Base-by-base conservation (phyloP, 2,888 invertebrate genomes). In the Hetaerina titia region DNA sequence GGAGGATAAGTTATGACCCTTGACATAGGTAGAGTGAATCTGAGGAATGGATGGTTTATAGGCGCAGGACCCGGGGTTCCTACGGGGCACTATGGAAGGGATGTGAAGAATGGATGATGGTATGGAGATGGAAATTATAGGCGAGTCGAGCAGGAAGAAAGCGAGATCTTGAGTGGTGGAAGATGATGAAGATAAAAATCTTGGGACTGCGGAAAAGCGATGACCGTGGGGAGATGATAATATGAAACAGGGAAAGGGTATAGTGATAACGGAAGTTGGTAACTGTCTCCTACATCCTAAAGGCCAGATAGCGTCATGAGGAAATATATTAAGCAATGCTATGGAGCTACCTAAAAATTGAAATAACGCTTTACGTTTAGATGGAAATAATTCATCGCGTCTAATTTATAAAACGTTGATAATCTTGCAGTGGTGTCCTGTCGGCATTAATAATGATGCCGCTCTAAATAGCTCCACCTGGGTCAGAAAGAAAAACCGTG, bases 21-120 rank as follows among this genome's bases (percentile, higher is more conserved):
- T 81, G 81, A 81, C 81, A 81, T 7, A 81, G 81, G 81, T 31
- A 81, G 81, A 81, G 81, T 81, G 81, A 81, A 81, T 13, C 81
- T 81, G 81, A 81, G 81, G 31, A 81, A 81, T 81, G 81, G 81
- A 31, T 5, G 31, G 81, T 81, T 81, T 22, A 81, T 31, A 31
- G 31, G 81, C 13, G 31, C 13, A 81, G 81, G 81, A 81, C 81
- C 31, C 31, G 81, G 31, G 81, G 81, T 31, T 81, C n/a, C 25
- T 31, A 31, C 6, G 81, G 81, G 31, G 31, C 13, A 81, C 25
- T 81, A 31, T 81, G 81, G 81, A 81, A 25, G 6, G 81, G n/a
- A 81, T 81, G 15, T 31, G 81, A 81, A 15, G 81, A 81, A 81
- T 31, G 81, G 81, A 31, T 81, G 81, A 81, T 81, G 81, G 25